These are phyloP conservation scores for Numenius arquata DNA, from an alignment of 2,113 vertebrate genomes.

Conservation along the genomic window DNA sequence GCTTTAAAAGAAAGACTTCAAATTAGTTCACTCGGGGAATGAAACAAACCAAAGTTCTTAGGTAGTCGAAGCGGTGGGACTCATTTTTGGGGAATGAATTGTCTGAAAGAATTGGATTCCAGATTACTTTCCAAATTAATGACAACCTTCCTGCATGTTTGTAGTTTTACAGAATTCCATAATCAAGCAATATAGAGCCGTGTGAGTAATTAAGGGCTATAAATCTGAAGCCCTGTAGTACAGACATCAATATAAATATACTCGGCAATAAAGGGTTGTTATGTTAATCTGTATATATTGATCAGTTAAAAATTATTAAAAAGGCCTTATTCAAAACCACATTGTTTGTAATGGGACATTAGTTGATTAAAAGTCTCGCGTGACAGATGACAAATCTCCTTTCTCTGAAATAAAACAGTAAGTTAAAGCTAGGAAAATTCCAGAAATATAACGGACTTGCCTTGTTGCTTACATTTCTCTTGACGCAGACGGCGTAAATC, in stretches of 20 bases:
- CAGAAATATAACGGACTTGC: background rate
- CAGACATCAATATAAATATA: background rate
- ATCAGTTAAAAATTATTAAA: background rate
- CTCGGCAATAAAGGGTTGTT: background rate
- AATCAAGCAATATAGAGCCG: background rate
- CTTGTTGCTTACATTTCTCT: background rate
- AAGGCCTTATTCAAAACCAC: rapidly evolving
- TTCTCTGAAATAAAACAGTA: background rate
- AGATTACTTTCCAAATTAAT: constrained; percentile 30
- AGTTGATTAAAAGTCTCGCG: background rate
- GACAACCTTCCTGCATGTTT: background rate
- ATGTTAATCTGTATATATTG: background rate
- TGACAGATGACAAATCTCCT: background rate
- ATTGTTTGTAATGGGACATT: background rate
- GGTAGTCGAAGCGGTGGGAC: constrained; percentile 13
- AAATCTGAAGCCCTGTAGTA: background rate
- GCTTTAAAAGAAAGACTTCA: background rate
- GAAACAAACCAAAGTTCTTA: background rate
- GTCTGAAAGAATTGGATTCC: background rate
- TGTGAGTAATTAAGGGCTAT: background rate
- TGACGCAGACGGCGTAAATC: background rate
- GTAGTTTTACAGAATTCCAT: background rate
- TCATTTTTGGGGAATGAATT: background rate
- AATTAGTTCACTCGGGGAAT: background rate
- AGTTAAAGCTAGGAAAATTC: background rate